Base-by-base conservation (phyloP, 1,140 invertebrate genomes). In the Eriocheir sinensis region DNA sequence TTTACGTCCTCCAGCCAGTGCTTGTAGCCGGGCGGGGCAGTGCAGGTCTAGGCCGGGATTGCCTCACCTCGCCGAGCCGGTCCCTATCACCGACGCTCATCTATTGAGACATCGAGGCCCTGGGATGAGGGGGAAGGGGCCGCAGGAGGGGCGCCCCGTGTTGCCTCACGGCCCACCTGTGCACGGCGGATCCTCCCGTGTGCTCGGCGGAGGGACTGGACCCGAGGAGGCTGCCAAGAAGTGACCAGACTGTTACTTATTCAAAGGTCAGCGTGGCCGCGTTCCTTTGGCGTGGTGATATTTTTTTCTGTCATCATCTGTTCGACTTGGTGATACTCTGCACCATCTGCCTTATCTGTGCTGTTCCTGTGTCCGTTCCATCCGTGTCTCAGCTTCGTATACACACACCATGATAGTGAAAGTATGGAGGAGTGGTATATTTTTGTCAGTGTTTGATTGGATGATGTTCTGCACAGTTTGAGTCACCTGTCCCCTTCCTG, bases 31-130 rank as follows among this genome's bases (percentile, higher is more conserved):
- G 60, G 60, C 27, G 21, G n/a, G 60, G 60, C 60, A 21, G 60
- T n/a, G 60, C 60, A 72, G 60, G 60, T 72, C 60, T n/a, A 72
- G 60, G 60, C 60, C n/a, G 60, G 60, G 60, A 53, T 72, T 72
- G 60, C 60, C 8, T 72, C 60, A 72, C 60, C 60, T 53, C 48
- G 12, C n/a, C 60, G 60, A 4, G 60, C 27, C n/a, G 60, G 60
- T 72, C 21, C 21, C 60, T 72, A 72, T 72, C 60, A n/a, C 48
- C 21, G 60, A n/a, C 60, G 27, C 27, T n/a, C 60, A 72, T 72
- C 60, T 72, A 72, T 72, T 72, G 60, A 72, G 60, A 72, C 60
- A 72, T 72, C 60, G 60, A 72, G 21, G 60, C 12, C 60, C 60
- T 27, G 60, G 60, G 21, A 72, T 21, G 12, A 72, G 27, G 60